These are phyloP conservation scores for Petrocephalus zakoni DNA, from an alignment of 2,113 vertebrate species.

Conservation along the genomic window DNA sequence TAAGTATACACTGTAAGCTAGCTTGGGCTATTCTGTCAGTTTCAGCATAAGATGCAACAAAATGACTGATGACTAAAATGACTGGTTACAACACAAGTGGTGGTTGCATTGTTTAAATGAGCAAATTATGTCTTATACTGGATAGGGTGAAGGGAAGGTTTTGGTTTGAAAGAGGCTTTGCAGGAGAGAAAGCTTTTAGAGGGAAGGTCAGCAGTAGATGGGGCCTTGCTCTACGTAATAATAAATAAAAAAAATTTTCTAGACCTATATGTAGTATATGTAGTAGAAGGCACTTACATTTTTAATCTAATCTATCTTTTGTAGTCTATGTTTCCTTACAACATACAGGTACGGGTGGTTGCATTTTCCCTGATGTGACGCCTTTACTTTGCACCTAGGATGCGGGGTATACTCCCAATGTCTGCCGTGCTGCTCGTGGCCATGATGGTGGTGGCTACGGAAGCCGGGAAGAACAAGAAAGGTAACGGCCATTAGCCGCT, in stretches of 20 bases:
- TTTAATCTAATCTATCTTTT: neutral
- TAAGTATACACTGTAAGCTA: neutral
- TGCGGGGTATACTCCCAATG: constrained; percentile 63
- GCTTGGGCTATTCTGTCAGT: neutral
- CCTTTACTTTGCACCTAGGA: constrained; percentile 54
- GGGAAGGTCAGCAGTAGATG: neutral
- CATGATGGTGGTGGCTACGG: constrained; percentile 58
- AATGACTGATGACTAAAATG: neutral
- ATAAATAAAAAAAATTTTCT: neutral
- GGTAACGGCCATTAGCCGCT: constrained; percentile 31
- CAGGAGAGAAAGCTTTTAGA: neutral
- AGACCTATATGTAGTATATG: neutral
- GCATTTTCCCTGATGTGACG: neutral
- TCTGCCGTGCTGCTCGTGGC: constrained; percentile 64
- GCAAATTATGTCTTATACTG: neutral
- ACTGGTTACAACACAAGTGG: neutral
- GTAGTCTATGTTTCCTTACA: neutral
- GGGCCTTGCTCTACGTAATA: neutral
- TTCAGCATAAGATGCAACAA: neutral
- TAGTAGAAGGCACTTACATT: neutral
- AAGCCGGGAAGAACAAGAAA: constrained; percentile 74
- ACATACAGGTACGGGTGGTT: neutral
- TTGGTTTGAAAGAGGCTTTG: neutral
- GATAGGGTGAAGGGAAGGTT: neutral
- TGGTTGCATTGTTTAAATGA: neutral